Percentiles rank a stretch among this genome's conserved stretches.
Evolutionary conservation across 2,797 vertebrate genomes (phyloP).

Genomic region (Sternotherus odoratus): DNA sequence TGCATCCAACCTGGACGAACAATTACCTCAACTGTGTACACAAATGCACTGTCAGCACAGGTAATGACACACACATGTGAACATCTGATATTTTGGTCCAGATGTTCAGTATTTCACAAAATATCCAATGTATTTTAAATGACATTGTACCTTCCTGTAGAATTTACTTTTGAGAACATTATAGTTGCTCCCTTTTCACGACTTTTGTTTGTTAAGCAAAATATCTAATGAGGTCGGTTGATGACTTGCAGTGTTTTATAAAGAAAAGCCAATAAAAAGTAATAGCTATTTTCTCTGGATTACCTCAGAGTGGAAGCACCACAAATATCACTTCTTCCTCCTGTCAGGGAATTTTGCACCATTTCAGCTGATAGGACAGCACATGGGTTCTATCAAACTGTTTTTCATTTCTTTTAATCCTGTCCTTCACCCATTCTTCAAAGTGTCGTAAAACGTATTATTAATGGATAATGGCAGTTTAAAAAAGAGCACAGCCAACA

Average conservation of each 20-base stretch:
- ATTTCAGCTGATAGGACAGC: not conserved
- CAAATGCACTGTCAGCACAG: not conserved
- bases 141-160: not conserved
- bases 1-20: not conserved
- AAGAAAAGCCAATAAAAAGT: not conserved
- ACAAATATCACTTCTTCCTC: rapidly evolving
- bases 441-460: not conserved
- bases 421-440: not conserved
- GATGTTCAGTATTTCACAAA: not conserved
- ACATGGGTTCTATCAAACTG: not conserved
- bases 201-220: not conserved
- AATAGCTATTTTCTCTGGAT: not conserved
- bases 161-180: not conserved
- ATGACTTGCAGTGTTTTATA: not conserved
- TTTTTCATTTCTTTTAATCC: not conserved
- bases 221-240: not conserved
- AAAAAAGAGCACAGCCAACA: not conserved
- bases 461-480: not conserved
- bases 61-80: rapidly evolving
- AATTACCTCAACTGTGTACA: not conserved
- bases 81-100: not conserved
- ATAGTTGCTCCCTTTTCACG: not conserved
- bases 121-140: not conserved
- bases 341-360: not conserved
- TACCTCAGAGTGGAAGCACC: not conserved